phyloP scores from a whole-genome alignment of 2,888 invertebrate species.

The Horisme vitalbata region DNA sequence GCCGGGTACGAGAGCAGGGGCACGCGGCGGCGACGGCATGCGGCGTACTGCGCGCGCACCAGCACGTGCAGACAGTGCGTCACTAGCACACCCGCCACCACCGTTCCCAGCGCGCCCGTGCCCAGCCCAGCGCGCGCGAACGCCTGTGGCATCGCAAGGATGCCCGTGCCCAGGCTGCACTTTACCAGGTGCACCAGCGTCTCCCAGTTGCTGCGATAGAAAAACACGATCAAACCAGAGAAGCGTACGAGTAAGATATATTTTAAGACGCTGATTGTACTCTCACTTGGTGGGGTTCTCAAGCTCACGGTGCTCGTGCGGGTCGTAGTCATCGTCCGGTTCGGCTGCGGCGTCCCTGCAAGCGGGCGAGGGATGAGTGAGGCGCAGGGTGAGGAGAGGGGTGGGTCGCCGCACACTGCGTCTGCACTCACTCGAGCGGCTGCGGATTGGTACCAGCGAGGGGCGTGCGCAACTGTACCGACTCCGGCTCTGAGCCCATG shows the following conservation, averaged over 20 bases:
- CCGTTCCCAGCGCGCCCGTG: slow-evolving; percentile 89
- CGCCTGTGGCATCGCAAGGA: slow-evolving; percentile 97
- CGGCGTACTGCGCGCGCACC: slow-evolving; percentile 79
- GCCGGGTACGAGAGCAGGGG: slow-evolving; percentile 92
- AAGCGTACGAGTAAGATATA: too few relatives aligned
- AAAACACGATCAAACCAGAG: slow-evolving; percentile 1
- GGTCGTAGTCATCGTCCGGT: slow-evolving; percentile 83
- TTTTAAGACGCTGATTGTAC: too few relatives aligned
- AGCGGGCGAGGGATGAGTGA: neutral
- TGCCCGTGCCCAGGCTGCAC: slow-evolving; percentile 96
- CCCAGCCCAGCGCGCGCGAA: slow-evolving; percentile 92
- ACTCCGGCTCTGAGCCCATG: neutral
- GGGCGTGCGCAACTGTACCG: neutral
- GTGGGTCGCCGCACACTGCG: neutral
- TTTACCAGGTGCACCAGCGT: slow-evolving; percentile 94
- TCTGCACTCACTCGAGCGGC: neutral
- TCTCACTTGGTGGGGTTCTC: slow-evolving; percentile 88
- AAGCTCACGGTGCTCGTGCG: slow-evolving; percentile 84
- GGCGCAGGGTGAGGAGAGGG: neutral
- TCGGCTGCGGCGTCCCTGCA: slow-evolving; percentile 33
- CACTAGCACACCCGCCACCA: slow-evolving; percentile 90
- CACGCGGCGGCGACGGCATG: slow-evolving; percentile 84
- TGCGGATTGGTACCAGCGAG: neutral
- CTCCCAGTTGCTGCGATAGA: slow-evolving; percentile 86
- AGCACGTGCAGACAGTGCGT: slow-evolving; percentile 95